Conservation (phyloP, 2,888 invertebrate genomes). For the Conchocele bisecta region DNA sequence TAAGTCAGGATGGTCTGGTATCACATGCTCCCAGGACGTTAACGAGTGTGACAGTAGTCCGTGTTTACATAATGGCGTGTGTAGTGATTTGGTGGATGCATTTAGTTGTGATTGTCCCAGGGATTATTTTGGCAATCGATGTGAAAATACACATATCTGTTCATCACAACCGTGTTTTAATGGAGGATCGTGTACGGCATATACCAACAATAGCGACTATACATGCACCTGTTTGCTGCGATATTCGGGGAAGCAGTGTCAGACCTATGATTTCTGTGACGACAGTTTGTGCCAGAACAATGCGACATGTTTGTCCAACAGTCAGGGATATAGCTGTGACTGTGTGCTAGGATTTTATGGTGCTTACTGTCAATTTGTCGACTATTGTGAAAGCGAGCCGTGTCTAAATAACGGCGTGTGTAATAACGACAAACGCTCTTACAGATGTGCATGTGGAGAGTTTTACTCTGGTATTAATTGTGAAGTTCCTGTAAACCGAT, state of each 20-base stretch:
- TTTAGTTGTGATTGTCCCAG: conserved; percentile 64
- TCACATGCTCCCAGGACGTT: conserved; percentile 61
- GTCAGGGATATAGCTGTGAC: conserved; percentile 64
- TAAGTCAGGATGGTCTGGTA: conserved; percentile 72
- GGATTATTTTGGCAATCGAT: conserved; percentile 67
- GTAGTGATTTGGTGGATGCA: conserved; percentile 60
- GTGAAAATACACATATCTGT: conserved; percentile 70
- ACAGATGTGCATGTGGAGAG: conserved; percentile 66
- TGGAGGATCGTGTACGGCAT: conserved; percentile 69
- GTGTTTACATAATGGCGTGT: conserved; percentile 64
- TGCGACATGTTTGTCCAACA: conserved; percentile 65
- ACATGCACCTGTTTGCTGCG: conserved; percentile 68
- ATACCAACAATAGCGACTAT: conserved; percentile 60
- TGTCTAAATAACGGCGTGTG: conserved; percentile 68
- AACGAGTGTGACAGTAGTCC: conserved; percentile 67
- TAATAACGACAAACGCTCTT: conserved; percentile 57
- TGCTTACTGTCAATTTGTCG: conserved; percentile 69
- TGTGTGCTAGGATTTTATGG: conserved; percentile 72
- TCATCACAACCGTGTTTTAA: conserved; percentile 75
- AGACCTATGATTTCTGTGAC: conserved; percentile 71
- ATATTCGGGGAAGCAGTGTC: conserved; percentile 73
- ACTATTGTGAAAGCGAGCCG: conserved; percentile 66
- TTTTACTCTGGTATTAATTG: conserved; percentile 71
- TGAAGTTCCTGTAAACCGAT: conserved; percentile 67
- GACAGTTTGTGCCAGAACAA: conserved; percentile 70